These are phyloP conservation scores for Cololabis saira DNA, from an alignment of 2,113 vertebrate genomes.

Conservation along the genomic window DNA sequence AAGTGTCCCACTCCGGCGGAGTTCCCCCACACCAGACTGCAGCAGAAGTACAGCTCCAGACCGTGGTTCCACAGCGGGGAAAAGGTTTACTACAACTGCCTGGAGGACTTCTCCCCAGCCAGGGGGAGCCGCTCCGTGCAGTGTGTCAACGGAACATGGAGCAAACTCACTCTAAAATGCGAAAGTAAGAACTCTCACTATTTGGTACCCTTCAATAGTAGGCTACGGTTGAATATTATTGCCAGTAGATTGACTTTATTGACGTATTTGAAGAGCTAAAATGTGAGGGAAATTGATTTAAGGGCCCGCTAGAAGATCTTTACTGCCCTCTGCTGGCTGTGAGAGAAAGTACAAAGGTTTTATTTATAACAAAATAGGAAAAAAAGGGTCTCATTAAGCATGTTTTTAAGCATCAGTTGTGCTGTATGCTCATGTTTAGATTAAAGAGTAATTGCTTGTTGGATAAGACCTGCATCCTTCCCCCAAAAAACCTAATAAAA, in stretches of 20 bases:
- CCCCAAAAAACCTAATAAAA: no score
- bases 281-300: no score
- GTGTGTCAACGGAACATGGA: conserved; percentile 59
- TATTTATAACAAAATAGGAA: no score
- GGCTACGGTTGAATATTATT: background rate
- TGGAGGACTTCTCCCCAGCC: background rate
- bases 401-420: no score
- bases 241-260: no score
- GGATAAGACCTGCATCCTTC: no score
- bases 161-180: conserved; percentile 55
- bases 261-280: background rate
- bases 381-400: no score
- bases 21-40: conserved; percentile 8
- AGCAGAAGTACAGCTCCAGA: background rate
- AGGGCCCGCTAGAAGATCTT: background rate
- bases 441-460: no score
- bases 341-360: no score
- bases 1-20: conserved; percentile 29
- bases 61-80: conserved; percentile 17
- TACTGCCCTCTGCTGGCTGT: background rate
- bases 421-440: no score
- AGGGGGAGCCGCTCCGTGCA: background rate
- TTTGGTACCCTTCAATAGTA: no score
- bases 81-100: conserved; percentile 55
- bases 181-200: conserved; percentile 49